Conservation (phyloP, 1,140 invertebrate genomes). For the Bilobella aurantiaca region DNA sequence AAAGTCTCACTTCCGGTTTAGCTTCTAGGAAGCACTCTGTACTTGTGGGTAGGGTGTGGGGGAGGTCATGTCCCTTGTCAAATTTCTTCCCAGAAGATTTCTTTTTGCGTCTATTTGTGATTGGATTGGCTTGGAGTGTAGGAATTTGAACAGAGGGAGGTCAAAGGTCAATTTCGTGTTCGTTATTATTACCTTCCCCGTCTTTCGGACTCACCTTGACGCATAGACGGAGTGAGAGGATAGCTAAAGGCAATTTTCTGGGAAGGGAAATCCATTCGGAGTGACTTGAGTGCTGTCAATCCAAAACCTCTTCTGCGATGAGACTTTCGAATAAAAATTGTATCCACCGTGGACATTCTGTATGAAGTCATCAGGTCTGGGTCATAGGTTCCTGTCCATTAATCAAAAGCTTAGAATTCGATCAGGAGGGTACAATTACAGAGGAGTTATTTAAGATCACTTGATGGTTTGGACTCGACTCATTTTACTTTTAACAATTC, state of each 20-base stretch:
- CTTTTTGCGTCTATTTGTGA: neutral
- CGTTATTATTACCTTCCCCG: no score
- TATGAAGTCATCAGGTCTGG: conserved; percentile 35
- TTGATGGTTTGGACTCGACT: no score
- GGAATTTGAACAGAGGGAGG: neutral
- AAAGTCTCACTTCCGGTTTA: neutral
- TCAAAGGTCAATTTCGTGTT: neutral
- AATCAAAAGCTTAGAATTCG: neutral
- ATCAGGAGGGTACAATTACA: no score
- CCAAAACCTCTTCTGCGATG: conserved; percentile 36
- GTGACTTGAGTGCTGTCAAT: conserved; percentile 31
- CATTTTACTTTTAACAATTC: neutral
- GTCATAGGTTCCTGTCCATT: conserved; percentile 35
- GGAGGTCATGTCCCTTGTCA: neutral
- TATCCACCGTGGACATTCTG: conserved; percentile 38
- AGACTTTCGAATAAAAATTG: conserved; percentile 36
- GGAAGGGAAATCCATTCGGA: conserved; percentile 30
- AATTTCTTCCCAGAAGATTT: neutral
- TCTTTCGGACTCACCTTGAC: conserved; percentile 38
- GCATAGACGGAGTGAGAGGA: conserved; percentile 38
- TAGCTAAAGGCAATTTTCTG: conserved; percentile 38
- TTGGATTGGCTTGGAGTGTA: no score
- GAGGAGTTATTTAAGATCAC: no score
- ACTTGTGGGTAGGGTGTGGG: neutral
- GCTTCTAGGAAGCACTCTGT: neutral